Conservation (phyloP, 2,888 invertebrate species). For the Ditula angustiorana region DNA sequence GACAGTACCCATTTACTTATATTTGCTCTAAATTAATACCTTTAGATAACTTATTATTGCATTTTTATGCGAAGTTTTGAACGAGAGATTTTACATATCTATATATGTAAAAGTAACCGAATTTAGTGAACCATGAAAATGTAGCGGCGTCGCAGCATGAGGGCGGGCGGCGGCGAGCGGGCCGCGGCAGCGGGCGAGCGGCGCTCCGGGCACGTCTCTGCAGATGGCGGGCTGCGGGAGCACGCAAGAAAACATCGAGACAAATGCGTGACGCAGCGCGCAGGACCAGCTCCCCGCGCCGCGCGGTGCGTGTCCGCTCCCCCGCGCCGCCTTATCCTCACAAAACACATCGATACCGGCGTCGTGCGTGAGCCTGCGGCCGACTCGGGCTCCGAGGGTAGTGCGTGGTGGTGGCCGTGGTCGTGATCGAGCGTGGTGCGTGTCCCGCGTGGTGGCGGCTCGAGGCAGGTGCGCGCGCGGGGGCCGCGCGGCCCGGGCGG, state of each 20-base stretch:
- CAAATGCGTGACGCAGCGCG: slow-evolving; percentile 85
- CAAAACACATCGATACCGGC: slow-evolving; percentile 81
- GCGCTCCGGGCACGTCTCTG: slow-evolving; percentile 64
- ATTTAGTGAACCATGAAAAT: slow-evolving; percentile 7
- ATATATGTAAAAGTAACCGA: not conserved
- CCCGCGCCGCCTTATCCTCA: slow-evolving; percentile 52
- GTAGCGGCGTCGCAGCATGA: slow-evolving; percentile 6
- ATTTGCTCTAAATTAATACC: not conserved
- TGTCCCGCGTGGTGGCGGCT: slow-evolving; percentile 51
- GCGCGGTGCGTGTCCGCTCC: slow-evolving; percentile 60
- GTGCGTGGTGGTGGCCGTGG: slow-evolving; percentile 40
- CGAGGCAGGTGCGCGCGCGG: slow-evolving; percentile 62
- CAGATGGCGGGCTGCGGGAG: slow-evolving; percentile 77
- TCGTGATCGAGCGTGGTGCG: slow-evolving; percentile 50
- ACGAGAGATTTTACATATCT: too few relatives aligned
- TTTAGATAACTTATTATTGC: not conserved
- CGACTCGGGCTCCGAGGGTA: slow-evolving; percentile 53
- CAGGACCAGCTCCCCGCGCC: slow-evolving; percentile 73
- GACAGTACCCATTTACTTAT: not conserved
- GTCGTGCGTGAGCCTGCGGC: slow-evolving; percentile 75
- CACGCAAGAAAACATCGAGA: slow-evolving; percentile 77
- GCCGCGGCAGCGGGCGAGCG: slow-evolving; percentile 47
- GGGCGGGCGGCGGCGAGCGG: slow-evolving; percentile 30
- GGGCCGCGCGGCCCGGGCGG: slow-evolving; percentile 77
- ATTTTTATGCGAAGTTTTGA: too few relatives aligned